Conservation (phyloP, 2,888 invertebrate species). For the Monopis laevigella region DNA sequence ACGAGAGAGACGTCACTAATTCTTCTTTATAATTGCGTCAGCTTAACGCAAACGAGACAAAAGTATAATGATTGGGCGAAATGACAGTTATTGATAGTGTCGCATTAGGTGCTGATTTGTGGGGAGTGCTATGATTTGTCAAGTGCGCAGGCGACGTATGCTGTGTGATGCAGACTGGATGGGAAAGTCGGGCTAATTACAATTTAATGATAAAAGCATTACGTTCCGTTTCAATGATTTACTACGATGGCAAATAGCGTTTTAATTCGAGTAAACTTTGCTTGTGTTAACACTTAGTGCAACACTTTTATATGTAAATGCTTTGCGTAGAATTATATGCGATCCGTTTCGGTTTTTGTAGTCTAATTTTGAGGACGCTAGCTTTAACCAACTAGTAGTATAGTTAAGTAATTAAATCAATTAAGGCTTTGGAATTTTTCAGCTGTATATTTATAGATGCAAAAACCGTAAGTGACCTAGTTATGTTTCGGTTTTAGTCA, state of each 20-base stretch:
- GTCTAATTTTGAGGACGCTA: too few species aligned
- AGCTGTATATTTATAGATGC: too few species aligned
- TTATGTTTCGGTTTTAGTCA: too few species aligned
- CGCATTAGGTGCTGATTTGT: constrained; percentile 46
- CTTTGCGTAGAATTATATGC: too few species aligned
- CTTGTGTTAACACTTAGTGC: not conserved
- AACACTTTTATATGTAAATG: too few species aligned
- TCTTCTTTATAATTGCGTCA: constrained; percentile 46
- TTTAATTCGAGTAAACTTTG: constrained; percentile 17
- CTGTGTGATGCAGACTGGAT: constrained; percentile 18
- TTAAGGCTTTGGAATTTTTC: too few species aligned
- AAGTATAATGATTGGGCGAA: constrained; percentile 53
- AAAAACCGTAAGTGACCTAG: too few species aligned
- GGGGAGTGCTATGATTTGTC: constrained; percentile 31
- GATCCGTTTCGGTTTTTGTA: too few species aligned
- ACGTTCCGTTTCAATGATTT: constrained; percentile 17
- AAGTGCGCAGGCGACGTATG: constrained; percentile 30
- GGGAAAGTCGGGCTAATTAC: constrained; percentile 40
- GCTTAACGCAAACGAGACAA: constrained; percentile 58
- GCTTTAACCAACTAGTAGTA: too few species aligned
- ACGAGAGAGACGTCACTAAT: constrained; percentile 55
- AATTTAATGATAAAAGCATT: constrained; percentile 45
- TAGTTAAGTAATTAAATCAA: too few species aligned
- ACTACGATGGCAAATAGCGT: constrained; percentile 14
- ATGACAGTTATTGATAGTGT: constrained; percentile 63